Conservation (phyloP, 1,140 invertebrate genomes). For the Zaprionus taronus region DNA sequence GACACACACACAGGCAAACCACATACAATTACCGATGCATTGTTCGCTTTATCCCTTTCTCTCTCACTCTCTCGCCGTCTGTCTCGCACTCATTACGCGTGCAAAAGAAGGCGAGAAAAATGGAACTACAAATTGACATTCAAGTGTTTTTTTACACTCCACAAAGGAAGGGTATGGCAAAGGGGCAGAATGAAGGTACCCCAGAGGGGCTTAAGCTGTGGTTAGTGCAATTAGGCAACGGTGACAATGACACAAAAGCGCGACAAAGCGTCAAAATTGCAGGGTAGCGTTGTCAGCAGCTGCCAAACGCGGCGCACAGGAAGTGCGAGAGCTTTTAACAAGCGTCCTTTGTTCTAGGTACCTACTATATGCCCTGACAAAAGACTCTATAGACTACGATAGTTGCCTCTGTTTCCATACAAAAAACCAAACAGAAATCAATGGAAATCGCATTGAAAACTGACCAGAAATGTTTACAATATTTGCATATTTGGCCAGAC, state of each 20-base stretch:
- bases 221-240: conserved; percentile 80
- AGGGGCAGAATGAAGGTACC: not conserved
- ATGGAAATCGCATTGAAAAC: conserved; percentile 42
- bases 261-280: conserved; percentile 59
- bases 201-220: conserved; percentile 41
- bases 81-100: conserved; percentile 50
- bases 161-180: not conserved
- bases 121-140: conserved; percentile 58
- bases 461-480: conserved; percentile 44
- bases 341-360: conserved; percentile 58
- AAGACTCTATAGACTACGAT: not conserved
- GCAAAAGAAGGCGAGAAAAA: conserved; percentile 38
- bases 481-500: conserved; percentile 58
- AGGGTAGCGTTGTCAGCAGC: conserved; percentile 9
- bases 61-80: not conserved
- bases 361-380: not conserved
- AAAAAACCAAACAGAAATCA: conserved; percentile 16
- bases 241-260: conserved; percentile 80
- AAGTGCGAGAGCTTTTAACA: conserved; percentile 65
- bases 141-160: conserved; percentile 61
- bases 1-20: conserved; percentile 57
- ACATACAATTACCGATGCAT: conserved; percentile 79
- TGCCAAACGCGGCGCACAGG: conserved; percentile 43
- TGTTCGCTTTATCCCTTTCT: conserved; percentile 67
- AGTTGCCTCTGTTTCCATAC: not conserved